Conservation (phyloP, 2,797 vertebrate species). For the Semaprochilodus insignis region DNA sequence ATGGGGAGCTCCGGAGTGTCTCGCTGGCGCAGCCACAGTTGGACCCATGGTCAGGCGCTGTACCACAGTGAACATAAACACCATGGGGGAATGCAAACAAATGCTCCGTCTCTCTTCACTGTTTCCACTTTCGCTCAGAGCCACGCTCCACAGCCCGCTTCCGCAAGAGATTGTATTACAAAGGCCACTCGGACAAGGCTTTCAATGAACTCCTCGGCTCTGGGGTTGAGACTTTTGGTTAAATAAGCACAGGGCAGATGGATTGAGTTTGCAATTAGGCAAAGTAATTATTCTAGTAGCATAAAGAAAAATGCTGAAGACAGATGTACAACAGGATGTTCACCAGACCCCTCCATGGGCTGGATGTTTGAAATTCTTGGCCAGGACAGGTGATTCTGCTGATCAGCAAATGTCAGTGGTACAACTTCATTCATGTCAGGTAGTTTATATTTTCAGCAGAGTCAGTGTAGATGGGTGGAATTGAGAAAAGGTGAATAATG, state of each 20-base stretch:
- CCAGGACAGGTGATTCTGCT: conserved; percentile 49
- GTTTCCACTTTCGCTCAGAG: conserved; percentile 62
- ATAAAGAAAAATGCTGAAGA: conserved; percentile 49
- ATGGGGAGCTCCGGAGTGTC: conserved; percentile 49
- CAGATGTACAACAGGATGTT: conserved; percentile 41
- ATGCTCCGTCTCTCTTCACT: conserved; percentile 62
- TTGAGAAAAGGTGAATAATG: conserved; percentile 1
- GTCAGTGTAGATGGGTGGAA: neutral
- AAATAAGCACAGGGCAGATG: conserved; percentile 64
- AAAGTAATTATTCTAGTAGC: conserved; percentile 50
- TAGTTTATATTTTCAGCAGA: conserved; percentile 18
- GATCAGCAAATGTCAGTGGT: conserved; percentile 22
- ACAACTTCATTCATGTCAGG: neutral
- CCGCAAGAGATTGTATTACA: conserved; percentile 61
- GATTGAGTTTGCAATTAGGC: conserved; percentile 56
- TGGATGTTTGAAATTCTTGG: conserved; percentile 31
- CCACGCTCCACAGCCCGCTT: conserved; percentile 58
- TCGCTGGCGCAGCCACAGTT: conserved; percentile 36
- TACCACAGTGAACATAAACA: conserved; percentile 70
- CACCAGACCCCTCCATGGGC: conserved; percentile 4
- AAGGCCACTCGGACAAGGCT: conserved; percentile 55
- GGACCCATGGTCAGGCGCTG: conserved; percentile 45
- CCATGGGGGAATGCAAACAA: conserved; percentile 78
- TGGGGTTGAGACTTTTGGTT: conserved; percentile 45
- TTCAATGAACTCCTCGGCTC: conserved; percentile 36